Base-by-base conservation (phyloP, 2,888 invertebrate species). In the Aphrophora alni region DNA sequence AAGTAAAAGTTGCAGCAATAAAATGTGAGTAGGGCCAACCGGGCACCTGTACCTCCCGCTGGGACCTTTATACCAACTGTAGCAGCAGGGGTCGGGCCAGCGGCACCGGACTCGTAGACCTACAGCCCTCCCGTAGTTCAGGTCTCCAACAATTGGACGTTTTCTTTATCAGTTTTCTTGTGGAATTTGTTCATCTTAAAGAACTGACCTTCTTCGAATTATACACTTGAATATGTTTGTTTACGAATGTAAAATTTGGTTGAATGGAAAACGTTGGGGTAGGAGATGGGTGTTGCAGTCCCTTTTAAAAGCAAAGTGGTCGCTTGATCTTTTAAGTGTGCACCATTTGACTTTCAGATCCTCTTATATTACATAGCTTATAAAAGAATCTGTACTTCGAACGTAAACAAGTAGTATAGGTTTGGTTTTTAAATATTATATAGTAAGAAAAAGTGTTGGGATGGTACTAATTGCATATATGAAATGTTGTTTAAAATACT, bases 1-100 rank as follows among this genome's bases (percentile, higher is more conserved):
- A 24, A 21, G 59, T 59, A 28, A 71, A 26, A 78, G 78, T 72
- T 24, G 72, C 38, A n/a, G 72, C 78, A 21, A 73, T 78, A 78
- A 78, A 78, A 73, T 71, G 71, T 44, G 77, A 26, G 71, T 59
- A 71, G 77, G 27, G 25, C 70, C 70, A 38, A 38, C 26, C 69
- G 44, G 38, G 59, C 26, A 71, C 72, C 72, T 68, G 68, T 33
- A 69, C 68, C 76, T 25, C 69, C 76, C 38, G 76, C 68, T n/a
- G 25, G 68, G 76, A 21, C 59, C 59, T 59, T 59, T 59, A 59
- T 59, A 59, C 59, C 59, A 59, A 59, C 59, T 59, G 59, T 21
- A 1, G 21, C 59, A 21, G 59, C 59, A 21, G 59, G 59, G 21
- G 59, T 2, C 59, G 21, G 59, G 68, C 75, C 68, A 69, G 68